Evolutionary conservation across 2,797 vertebrate genomes (phyloP).

Genomic region (Rhynchonycteris naso): DNA sequence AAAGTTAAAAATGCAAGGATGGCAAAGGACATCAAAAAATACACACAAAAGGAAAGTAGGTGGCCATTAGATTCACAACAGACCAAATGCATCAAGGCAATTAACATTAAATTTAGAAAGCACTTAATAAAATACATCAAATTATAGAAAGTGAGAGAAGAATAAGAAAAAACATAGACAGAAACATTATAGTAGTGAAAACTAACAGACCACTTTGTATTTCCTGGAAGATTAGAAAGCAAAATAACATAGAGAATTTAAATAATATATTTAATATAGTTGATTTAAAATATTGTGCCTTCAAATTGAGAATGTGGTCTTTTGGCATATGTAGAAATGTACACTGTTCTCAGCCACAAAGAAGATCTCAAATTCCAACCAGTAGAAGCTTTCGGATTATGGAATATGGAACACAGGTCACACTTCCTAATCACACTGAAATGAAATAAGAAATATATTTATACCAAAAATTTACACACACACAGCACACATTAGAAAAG

Average conservation of each 20-base stretch:
- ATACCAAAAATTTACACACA: neutral
- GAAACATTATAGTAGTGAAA: neutral
- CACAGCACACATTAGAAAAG: neutral
- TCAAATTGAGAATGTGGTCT: neutral
- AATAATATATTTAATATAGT: neutral
- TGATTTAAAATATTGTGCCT: neutral
- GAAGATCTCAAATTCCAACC: neutral
- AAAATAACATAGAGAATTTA: neutral
- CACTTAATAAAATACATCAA: neutral
- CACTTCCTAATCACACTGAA: neutral
- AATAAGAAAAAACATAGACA: neutral
- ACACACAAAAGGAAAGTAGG: neutral
- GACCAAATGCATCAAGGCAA: neutral
- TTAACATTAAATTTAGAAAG: slow-evolving; percentile 5
- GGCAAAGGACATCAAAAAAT: neutral
- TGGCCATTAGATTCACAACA: neutral
- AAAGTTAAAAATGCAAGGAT: neutral
- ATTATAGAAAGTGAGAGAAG: neutral
- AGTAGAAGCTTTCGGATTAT: neutral
- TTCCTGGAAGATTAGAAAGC: neutral
- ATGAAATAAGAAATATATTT: neutral
- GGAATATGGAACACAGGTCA: neutral
- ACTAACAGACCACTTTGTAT: neutral
- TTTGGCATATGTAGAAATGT: neutral
- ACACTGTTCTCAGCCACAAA: neutral